Base-by-base conservation (phyloP, 2,888 invertebrate species). In the Pristionchus entomophagus region DNA sequence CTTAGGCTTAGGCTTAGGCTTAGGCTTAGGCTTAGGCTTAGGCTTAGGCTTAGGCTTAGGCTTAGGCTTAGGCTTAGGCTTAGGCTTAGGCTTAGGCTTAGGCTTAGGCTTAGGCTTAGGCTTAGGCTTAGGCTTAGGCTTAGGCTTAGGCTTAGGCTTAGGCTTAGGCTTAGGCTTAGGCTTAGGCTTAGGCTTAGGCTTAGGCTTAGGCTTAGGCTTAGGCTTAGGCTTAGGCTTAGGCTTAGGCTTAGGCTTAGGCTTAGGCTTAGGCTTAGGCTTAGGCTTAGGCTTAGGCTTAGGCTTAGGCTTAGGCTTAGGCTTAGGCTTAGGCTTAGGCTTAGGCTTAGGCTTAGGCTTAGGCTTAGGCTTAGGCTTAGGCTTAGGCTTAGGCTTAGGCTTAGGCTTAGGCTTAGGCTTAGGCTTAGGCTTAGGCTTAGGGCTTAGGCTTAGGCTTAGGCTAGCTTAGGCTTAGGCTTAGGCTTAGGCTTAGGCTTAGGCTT, bases 401-500 rank as follows among this genome's bases (percentile, higher is more conserved):
- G 82, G 51, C 86, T 87, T 87, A 59, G 81, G 56, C 84, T 86
- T 86, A 86, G 73, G 84, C 86, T 86, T 86, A 86, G 80, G 86
- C 85, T 86, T 86, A 86, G 86, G 69, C 77, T 69, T 84, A 86
- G 65, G 84, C 86, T 84, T 84, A 83, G 38, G 22, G 85, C n/a
- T 69, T 87, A 73, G 84, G 81, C 41, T 85, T 86, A 84, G 84
- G 73, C 22, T 85, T 86, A 35, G 86, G 86, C 86, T n/a, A n/a
- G n/a, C 45, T 86, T n/a, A n/a, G n/a, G 69, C 85, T 86, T 84
- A 86, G 77, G 85, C 86, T 86, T 86, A 86, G 86, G 86, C 86
- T 86, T 86, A 86, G 86, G 77, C 86, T 86, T 86, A 86, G 73
- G 51, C 86, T 86, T 73, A 86, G 86, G 86, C 84, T 86, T 86